Conservation (phyloP, 1,140 invertebrate species). For the Bombyx mandarina region DNA sequence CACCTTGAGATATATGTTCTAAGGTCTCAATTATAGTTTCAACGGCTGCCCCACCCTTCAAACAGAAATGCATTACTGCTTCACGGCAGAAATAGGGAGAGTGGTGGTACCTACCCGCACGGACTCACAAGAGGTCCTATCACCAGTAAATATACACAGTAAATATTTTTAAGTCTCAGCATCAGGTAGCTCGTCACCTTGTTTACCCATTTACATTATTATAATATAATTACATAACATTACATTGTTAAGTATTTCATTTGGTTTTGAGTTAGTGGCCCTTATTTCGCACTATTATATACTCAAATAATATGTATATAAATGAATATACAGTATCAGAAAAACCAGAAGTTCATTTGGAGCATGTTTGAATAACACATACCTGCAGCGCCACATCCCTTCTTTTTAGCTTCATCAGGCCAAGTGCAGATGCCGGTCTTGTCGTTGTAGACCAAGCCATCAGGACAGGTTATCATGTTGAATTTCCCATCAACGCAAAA, state of each 20-base stretch:
- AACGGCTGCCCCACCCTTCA: too few relatives aligned
- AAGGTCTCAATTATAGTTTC: too few relatives aligned
- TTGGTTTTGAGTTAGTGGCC: neutral
- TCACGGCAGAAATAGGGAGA: too few relatives aligned
- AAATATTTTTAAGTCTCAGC: too few relatives aligned
- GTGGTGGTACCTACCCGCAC: too few relatives aligned
- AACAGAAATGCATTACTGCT: too few relatives aligned
- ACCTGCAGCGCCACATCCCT: conserved; percentile 85
- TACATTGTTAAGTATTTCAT: neutral
- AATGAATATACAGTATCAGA: neutral
- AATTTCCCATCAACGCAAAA: conserved; percentile 91
- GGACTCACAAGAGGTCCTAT: too few relatives aligned
- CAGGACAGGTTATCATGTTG: conserved; percentile 91
- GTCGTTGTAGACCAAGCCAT: conserved; percentile 89
- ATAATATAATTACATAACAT: too few relatives aligned
- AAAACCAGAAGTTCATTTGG: neutral
- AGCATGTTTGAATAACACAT: conserved; percentile 10
- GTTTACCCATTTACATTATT: neutral
- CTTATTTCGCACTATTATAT: too few relatives aligned
- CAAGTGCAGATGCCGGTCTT: conserved; percentile 92
- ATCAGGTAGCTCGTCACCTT: too few relatives aligned
- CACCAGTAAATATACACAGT: too few relatives aligned
- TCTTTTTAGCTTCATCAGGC: conserved; percentile 91
- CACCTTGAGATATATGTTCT: too few relatives aligned
- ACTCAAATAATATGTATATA: neutral